Percentiles rank a stretch among this genome's conserved stretches.
These are phyloP conservation scores for Pica pica DNA, from an alignment of 2,113 vertebrate genomes.

Conservation along the genomic window DNA sequence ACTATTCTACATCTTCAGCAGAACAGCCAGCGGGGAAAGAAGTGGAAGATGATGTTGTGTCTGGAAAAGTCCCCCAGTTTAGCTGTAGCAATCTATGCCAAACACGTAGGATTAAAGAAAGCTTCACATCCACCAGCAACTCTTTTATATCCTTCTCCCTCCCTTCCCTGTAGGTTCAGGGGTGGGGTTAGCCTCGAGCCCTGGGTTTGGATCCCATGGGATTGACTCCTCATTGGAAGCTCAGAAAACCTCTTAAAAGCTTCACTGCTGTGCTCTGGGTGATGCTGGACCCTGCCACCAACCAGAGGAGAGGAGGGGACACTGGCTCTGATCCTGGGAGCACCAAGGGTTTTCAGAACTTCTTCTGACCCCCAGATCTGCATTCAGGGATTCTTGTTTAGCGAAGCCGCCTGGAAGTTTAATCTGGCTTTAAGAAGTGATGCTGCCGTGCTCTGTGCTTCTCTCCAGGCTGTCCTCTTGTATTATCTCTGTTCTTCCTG, in stretches of 20 bases:
- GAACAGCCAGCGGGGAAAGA: not conserved
- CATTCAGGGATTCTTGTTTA: not conserved
- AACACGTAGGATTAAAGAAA: not conserved
- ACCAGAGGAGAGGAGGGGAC: not conserved
- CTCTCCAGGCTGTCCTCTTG: not conserved
- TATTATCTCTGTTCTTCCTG: accelerated
- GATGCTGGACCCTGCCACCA: not conserved
- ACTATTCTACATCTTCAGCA: not conserved
- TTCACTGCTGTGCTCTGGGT: not conserved
- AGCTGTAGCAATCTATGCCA: not conserved
- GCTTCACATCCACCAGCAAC: not conserved
- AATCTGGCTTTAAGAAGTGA: not conserved
- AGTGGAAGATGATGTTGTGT: not conserved
- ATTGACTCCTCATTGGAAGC: not conserved
- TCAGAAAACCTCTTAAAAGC: not conserved
- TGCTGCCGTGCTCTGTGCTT: not conserved
- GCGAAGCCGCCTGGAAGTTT: not conserved
- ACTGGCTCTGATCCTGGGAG: not conserved
- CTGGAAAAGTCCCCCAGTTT: not conserved
- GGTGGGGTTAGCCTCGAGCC: not conserved
- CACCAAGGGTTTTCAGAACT: not conserved
- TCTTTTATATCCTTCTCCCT: not conserved
- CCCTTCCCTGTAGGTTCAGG: not conserved
- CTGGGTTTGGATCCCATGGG: not conserved
- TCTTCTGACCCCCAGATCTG: not conserved